These are phyloP conservation scores for Toxotes jaculatrix DNA, from an alignment of 2,113 vertebrate genomes.

Conservation along the genomic window DNA sequence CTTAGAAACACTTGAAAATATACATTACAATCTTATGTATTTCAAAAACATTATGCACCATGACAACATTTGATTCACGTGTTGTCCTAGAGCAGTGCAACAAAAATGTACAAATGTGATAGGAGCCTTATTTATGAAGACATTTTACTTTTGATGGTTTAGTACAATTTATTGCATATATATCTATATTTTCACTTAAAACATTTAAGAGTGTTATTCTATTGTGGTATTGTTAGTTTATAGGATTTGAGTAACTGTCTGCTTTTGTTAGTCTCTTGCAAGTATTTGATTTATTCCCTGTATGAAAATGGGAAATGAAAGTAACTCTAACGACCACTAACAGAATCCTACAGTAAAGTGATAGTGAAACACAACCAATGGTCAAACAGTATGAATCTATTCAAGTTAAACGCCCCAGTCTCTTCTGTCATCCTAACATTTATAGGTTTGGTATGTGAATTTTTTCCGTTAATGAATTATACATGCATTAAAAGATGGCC, in stretches of 20 bases:
- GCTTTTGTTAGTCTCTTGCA: conserved; percentile 4
- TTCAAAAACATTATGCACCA: not conserved
- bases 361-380: not conserved
- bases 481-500: not conserved
- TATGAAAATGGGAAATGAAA: conserved; percentile 28
- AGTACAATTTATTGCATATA: not conserved
- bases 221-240: not conserved
- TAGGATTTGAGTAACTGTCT: not conserved
- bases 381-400: not conserved
- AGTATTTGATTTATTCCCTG: not conserved
- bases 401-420: not conserved
- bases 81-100: not conserved
- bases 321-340: not conserved
- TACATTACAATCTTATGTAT: not conserved
- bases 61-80: not conserved
- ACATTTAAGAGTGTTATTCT: not conserved
- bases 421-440: not conserved
- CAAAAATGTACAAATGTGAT: not conserved
- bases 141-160: not conserved
- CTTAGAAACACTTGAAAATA: not conserved
- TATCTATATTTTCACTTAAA: not conserved
- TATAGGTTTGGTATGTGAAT: not conserved
- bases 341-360: not conserved
- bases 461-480: not conserved
- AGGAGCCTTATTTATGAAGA: not conserved